phyloP scores from a whole-genome alignment of 30 jellyfish, hydroid and myxozoan genomes.

The Catostylus mosaicus region DNA sequence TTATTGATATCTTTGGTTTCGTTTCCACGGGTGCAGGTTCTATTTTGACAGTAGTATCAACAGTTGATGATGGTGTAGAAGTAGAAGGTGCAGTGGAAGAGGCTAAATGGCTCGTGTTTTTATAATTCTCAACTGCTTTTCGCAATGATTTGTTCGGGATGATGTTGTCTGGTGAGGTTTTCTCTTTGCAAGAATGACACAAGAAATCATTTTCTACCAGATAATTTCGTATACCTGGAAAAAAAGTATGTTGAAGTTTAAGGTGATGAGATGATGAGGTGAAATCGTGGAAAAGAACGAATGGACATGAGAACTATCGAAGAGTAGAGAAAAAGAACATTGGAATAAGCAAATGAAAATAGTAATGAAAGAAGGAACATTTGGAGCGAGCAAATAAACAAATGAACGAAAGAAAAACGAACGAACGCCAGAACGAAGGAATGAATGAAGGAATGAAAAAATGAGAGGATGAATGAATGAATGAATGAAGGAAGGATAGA shows the following conservation, averaged over 20 bases:
- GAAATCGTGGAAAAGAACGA: background rate
- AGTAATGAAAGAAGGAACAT: background rate
- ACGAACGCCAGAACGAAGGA: too few relatives aligned
- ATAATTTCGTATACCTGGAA: slow-evolving; percentile 86
- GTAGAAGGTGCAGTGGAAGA: slow-evolving; percentile 10
- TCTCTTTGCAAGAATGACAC: slow-evolving; percentile 87
- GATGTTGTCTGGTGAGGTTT: slow-evolving; percentile 95
- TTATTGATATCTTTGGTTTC: slow-evolving; percentile 57
- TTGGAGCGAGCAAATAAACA: background rate
- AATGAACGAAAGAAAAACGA: too few relatives aligned
- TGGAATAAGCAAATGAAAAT: background rate
- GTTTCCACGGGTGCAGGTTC: slow-evolving; percentile 26
- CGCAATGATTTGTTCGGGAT: slow-evolving; percentile 94
- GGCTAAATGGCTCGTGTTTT: slow-evolving; percentile 50
- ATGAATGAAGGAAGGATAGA: background rate
- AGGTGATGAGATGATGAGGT: background rate
- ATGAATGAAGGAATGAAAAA: background rate
- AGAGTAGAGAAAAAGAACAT: background rate
- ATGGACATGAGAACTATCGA: background rate
- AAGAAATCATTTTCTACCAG: slow-evolving; percentile 89
- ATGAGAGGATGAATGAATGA: background rate
- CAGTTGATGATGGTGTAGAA: slow-evolving; percentile 14
- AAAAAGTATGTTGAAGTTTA: background rate
- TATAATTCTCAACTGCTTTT: slow-evolving; percentile 70
- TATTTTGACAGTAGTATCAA: slow-evolving; percentile 33